Conservation (phyloP, 2,797 vertebrate species). For the Mormyrus hasselquistii region DNA sequence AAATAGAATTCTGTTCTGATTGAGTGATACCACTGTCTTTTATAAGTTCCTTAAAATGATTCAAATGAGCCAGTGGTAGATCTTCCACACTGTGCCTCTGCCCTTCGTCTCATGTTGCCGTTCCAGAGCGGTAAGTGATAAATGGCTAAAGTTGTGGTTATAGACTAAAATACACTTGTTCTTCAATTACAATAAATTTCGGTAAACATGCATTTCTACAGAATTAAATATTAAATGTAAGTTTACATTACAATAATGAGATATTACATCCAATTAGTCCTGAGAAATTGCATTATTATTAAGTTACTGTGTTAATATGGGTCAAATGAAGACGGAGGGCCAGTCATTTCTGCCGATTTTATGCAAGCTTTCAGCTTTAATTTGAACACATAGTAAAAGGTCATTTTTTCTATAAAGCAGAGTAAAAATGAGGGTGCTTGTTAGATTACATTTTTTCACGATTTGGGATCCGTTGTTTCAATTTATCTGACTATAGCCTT, state of each 20-base stretch:
- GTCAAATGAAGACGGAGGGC: neutral
- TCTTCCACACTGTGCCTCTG: neutral
- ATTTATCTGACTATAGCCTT: too few relatives aligned
- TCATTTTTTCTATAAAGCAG: too few relatives aligned
- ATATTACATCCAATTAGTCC: neutral
- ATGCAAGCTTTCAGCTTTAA: neutral
- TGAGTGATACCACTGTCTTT: neutral
- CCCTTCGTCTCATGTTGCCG: neutral
- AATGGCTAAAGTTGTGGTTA: neutral
- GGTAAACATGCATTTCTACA: neutral
- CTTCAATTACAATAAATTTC: neutral
- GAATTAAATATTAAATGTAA: neutral
- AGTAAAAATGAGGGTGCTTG: too few relatives aligned
- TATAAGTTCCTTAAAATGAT: neutral
- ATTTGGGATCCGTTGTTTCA: too few relatives aligned
- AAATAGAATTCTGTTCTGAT: neutral
- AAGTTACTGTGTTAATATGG: neutral
- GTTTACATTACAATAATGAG: neutral
- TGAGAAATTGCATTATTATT: neutral
- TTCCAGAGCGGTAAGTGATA: neutral
- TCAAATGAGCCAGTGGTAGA: neutral
- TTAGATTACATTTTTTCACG: too few relatives aligned
- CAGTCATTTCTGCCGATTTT: neutral
- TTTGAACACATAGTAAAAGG: neutral
- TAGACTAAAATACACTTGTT: neutral